Base-by-base conservation (phyloP, 2,888 invertebrate species). In the Lamproptera curius region DNA sequence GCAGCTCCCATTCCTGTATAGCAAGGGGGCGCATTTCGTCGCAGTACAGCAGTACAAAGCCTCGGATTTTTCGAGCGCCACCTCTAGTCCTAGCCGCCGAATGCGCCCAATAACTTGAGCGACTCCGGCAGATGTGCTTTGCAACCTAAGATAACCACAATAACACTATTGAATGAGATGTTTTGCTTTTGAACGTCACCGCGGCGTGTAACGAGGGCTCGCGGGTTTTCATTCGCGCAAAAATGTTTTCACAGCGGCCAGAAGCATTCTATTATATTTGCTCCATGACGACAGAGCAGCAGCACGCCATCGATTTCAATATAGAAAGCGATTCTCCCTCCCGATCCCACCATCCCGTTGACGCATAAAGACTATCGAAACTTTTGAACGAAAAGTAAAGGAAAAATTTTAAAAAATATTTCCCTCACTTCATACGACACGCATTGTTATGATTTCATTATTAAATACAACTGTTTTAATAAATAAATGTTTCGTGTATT, bases 231-330 rank as follows among this genome's bases (percentile, higher is more conserved):
- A 49, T 43, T 49, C 43, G 31, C 26, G 35, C 39, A 26, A 38
- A 43, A 42, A 39, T 49, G 40, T 49, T 44, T 49, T 49, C 26
- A 43, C 34, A 48, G 34, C 43, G 26, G 17, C 43, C 15, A 39
- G 40, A 28, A 43, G 16, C 17, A 43, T 43, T 39, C 40, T 49
- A 28, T n/a, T n/a, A n/a, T n/a, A n/a, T 49, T 49, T 43, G 49
- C 43, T 39, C 39, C 35, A 35, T 44, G 49, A 40, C 43, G 43
- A 49, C 43, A 49, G 41, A 43, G 35, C 43, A 37, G 39, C 43
- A 43, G 36, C 46, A 41, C 11, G 28, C 31, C 36, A 16, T 35
- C 28, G 36, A 16, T 26, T 41, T 46, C 26, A 36, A 46, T 46
- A 46, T 26, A 26, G 28, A 26, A 41, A 35, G 20, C 13, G n/a